These are phyloP conservation scores for Drosophila flavopinicola DNA, from an alignment of 2,888 invertebrate species.

Conservation along the genomic window DNA sequence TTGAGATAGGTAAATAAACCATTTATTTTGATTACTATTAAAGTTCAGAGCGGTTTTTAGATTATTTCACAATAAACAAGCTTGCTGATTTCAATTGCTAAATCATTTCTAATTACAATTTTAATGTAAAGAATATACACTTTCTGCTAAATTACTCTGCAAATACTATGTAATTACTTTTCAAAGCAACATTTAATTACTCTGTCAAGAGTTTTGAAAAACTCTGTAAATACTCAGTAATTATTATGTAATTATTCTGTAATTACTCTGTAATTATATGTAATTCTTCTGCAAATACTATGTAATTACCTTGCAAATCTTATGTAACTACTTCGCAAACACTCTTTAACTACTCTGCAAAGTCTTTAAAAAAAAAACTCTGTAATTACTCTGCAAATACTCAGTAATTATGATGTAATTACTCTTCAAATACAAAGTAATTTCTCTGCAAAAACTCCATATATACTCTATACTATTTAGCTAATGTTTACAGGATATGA, in stretches of 20 bases:
- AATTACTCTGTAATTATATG: background rate
- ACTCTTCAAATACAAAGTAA: background rate
- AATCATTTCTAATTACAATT: no score
- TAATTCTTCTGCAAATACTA: background rate
- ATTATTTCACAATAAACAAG: no score
- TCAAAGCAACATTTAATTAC: no score
- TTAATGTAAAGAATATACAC: no score
- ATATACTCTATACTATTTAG: background rate
- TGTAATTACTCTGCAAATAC: background rate
- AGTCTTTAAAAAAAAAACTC: no score
- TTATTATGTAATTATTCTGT: background rate
- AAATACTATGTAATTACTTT: no score
- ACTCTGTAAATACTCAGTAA: background rate
- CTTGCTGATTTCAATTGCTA: no score
- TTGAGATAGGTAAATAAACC: no score
- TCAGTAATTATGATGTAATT: no score
- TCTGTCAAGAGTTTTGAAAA: background rate
- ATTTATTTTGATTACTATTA: no score
- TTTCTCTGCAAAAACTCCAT: background rate
- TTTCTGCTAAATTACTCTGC: no score
- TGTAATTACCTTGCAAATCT: background rate
- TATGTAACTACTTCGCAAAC: background rate
- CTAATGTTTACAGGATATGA: conserved; percentile 18
- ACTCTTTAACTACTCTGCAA: background rate
- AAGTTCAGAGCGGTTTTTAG: no score